These are phyloP conservation scores for Thymelicus acteon DNA, from an alignment of 2,888 invertebrate species.

Conservation along the genomic window DNA sequence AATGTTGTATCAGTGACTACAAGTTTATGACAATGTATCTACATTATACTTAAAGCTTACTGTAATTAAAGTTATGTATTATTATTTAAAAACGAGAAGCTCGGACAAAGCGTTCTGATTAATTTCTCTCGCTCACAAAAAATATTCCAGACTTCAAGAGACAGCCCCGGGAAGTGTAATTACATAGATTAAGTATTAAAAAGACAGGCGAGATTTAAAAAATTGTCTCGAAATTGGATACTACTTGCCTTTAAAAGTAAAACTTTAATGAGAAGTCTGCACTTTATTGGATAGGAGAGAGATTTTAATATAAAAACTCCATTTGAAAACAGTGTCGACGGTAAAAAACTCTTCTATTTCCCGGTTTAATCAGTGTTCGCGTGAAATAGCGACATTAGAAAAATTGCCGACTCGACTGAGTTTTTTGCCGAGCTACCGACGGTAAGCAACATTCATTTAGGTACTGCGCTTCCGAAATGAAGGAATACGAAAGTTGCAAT, in stretches of 20 bases:
- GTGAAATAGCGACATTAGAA: constrained; percentile 38
- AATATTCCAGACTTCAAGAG: constrained; percentile 30
- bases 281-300: constrained; percentile 35
- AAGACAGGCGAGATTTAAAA: constrained; percentile 33
- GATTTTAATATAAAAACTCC: constrained; percentile 33
- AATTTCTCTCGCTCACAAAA: constrained; percentile 38
- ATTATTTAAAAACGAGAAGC: constrained; percentile 30
- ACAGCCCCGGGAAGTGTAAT: constrained; percentile 32
- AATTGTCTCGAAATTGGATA: constrained; percentile 34
- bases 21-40: background rate
- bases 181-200: constrained; percentile 38
- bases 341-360: constrained; percentile 32
- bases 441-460: constrained; percentile 26
- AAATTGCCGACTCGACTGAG: constrained; percentile 34
- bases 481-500: constrained; percentile 26
- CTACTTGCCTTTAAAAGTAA: constrained; percentile 23
- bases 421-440: constrained; percentile 31
- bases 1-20: background rate
- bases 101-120: constrained; percentile 34
- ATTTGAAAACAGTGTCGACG: constrained; percentile 24
- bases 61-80: background rate
- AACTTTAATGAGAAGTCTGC: constrained; percentile 37
- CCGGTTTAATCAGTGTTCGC: constrained; percentile 38
- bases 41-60: background rate
- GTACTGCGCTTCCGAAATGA: constrained; percentile 22